A percentile compares a stretch with the other conserved stretches of the same genome.
Conservation (phyloP, 2,888 invertebrate genomes). For the Ecliptopera silaceata region DNA sequence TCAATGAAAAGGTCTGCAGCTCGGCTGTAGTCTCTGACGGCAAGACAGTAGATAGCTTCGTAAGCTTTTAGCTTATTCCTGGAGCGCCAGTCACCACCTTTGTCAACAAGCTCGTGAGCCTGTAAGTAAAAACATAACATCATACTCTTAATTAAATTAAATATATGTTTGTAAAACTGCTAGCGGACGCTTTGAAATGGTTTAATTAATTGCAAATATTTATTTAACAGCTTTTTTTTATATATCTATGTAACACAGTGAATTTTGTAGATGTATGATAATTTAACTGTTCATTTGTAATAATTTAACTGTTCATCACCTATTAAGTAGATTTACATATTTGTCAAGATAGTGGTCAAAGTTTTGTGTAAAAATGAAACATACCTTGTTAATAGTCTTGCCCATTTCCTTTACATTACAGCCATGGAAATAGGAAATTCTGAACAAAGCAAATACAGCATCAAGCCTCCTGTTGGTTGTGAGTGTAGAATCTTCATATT, state of each 20-base stretch:
- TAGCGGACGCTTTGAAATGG: no score
- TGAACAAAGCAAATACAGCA: constrained; percentile 81
- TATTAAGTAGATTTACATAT: not conserved
- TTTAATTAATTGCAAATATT: no score
- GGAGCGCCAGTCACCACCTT: constrained; percentile 99
- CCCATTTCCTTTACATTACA: constrained; percentile 84
- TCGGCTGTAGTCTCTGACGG: constrained; percentile 97
- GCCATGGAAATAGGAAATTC: constrained; percentile 84
- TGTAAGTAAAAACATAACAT: constrained; percentile 40
- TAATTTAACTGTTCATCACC: no score
- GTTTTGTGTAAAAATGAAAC: no score
- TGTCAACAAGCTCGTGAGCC: constrained; percentile 90
- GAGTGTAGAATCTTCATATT: constrained; percentile 80
- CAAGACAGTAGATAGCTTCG: constrained; percentile 97
- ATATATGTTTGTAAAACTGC: not conserved
- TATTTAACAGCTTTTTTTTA: no score
- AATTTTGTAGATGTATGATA: no score
- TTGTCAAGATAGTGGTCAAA: no score
- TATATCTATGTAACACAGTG: no score
- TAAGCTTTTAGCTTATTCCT: constrained; percentile 98
- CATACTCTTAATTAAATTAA: no score
- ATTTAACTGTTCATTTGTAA: no score
- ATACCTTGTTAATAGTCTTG: constrained; percentile 80
- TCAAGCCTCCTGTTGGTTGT: constrained; percentile 82
- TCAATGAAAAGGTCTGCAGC: constrained; percentile 98